These are phyloP conservation scores for Chroicocephalus ridibundus DNA, from an alignment of 2,113 vertebrate species.

Conservation along the genomic window DNA sequence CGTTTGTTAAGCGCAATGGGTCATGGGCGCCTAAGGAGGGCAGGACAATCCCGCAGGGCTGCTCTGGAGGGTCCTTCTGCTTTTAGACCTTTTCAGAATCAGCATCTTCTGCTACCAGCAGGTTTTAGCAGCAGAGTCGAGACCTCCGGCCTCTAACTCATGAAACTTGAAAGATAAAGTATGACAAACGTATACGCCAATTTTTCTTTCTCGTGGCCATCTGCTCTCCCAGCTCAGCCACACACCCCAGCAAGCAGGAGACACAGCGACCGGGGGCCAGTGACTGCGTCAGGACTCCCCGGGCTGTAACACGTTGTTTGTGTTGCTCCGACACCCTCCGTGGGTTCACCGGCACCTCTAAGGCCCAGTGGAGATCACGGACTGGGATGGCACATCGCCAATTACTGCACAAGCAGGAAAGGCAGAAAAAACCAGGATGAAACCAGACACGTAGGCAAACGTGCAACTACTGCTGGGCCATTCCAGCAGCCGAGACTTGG, in stretches of 20 bases:
- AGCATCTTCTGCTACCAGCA: background rate
- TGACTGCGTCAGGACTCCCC: rapidly evolving
- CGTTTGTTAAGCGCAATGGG: rapidly evolving
- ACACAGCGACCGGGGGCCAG: background rate
- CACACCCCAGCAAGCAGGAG: background rate
- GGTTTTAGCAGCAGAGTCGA: background rate
- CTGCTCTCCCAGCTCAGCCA: background rate
- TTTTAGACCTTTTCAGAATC: background rate
- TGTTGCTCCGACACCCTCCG: rapidly evolving
- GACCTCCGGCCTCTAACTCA: background rate
- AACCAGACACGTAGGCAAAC: background rate
- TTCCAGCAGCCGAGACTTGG: background rate
- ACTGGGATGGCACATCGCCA: rapidly evolving
- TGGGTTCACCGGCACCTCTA: background rate
- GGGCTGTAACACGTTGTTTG: rapidly evolving
- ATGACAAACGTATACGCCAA: background rate
- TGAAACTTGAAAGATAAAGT: background rate
- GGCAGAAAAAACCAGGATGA: rapidly evolving
- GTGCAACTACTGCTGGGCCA: background rate
- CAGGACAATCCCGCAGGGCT: background rate
- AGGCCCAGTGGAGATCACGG: rapidly evolving
- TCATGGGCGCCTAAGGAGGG: background rate
- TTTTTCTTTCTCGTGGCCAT: background rate
- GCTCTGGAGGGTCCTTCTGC: background rate
- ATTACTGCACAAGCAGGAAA: background rate